phyloP scores from a whole-genome alignment of 2,888 invertebrate species.

The Syritta pipiens region DNA sequence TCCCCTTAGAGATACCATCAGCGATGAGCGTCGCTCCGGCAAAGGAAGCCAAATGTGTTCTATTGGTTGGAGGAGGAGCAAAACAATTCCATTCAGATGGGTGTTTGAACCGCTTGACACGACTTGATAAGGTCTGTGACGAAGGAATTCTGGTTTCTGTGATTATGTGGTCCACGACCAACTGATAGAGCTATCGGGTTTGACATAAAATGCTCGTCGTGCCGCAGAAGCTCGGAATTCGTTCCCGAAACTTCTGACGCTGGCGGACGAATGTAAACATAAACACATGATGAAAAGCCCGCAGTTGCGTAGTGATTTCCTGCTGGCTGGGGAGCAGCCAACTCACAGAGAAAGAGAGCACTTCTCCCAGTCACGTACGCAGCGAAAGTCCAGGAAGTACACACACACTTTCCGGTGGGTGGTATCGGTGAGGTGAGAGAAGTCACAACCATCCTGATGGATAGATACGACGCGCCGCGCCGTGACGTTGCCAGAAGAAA shows the following conservation, averaged over 20 bases:
- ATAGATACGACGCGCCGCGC: background rate
- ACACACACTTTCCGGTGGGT: no score
- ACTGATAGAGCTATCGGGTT: slow-evolving; percentile 26
- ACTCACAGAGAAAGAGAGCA: background rate
- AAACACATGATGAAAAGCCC: slow-evolving; percentile 37
- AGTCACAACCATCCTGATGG: background rate
- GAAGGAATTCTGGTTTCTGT: slow-evolving; percentile 1
- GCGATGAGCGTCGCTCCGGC: no score
- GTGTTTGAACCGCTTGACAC: slow-evolving; percentile 49
- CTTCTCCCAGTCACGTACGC: background rate
- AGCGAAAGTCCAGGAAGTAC: background rate
- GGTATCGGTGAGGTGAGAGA: background rate
- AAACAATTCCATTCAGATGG: slow-evolving; percentile 6
- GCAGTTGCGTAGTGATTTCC: slow-evolving; percentile 38
- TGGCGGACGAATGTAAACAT: slow-evolving; percentile 40
- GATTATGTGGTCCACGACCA: slow-evolving; percentile 24
- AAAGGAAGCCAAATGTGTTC: background rate
- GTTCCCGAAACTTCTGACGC: slow-evolving; percentile 45
- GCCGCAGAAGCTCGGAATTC: background rate
- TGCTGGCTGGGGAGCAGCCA: background rate
- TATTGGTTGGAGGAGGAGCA: slow-evolving; percentile 2
- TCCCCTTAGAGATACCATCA: slow-evolving; percentile 28
- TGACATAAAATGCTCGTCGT: background rate
- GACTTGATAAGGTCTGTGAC: slow-evolving; percentile 29
- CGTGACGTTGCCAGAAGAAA: slow-evolving; percentile 16